Evolutionary conservation across 2,797 vertebrate species (phyloP), one percentile per base, ranked within the genome.

Genomic region (Oreortyx pictus): DNA sequence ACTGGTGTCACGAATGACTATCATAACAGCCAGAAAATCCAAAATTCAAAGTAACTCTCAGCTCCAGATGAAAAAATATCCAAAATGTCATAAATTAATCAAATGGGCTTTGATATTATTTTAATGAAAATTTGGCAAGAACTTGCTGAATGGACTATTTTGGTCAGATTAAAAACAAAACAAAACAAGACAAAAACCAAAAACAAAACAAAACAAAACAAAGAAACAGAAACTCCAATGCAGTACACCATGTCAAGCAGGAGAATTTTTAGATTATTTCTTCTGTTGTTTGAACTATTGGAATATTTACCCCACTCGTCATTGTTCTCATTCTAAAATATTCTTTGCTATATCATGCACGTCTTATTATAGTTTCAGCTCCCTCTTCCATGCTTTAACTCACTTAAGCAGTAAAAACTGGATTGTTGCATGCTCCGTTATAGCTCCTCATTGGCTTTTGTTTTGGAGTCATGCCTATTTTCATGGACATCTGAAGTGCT

Each of bases 391-490:
- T 59, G 76, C 50, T 89, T 74, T 73, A 94, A 94, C 50, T 89
- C 73, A 90, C 88, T 93, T 90, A 90, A 60, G 57, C 68, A 82
- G 61, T 64, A 94, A 95, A 90, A 89, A 77, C n/a, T 61, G 73
- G 61, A 89, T 94, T 91, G 79, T 77, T 93, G 92, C 60, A 71
- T 57, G 86, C 41, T 70, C 41, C 52, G 88, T 92, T 89, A 82
- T 72, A 89, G 81, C 47, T 68, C 73, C 85, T 92, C 76, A 50
- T 14, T 89, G 64, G 71, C n/a, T 95, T 95, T 96, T 94, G 92
- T 87, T 93, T 96, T 93, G 72, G 25, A 95, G 88, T 87, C 86
- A 93, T 89, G 86, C 64, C 57, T 82, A 50, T 95, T 96, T 97
- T 87, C 90, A 89, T 79, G 90, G 74, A 18, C 46, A 77, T 95